Base-by-base conservation (phyloP, 2,888 invertebrate genomes). In the Limnephilus auricula region DNA sequence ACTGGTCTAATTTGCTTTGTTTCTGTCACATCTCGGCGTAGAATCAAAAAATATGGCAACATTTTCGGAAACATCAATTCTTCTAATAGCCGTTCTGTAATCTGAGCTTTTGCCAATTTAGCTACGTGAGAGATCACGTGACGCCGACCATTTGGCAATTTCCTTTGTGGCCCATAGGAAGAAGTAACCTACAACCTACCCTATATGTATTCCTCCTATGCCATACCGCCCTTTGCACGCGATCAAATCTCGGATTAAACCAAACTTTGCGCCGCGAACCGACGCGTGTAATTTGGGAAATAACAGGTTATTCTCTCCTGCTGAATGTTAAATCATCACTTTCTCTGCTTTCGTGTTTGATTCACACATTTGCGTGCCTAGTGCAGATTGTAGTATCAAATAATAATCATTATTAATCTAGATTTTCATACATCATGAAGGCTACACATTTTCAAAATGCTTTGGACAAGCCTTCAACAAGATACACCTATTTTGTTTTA, bases 171-270 rank as follows among this genome's bases (percentile, higher is more conserved):
- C n/a, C 13, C 37, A 1, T n/a, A 65, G 25, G 18, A 50, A 50
- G 5, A 18, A 18, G 50, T 25, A 65, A 65, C 25, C 25, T n/a
- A 65, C 65, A 65, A 25, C 25, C 65, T 65, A 65, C 25, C 0
- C 9, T 25, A 10, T 15, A 50, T 25, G 13, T 25, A 18, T 6
- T 25, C 18, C n/a, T 6, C 25, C 65, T 65, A n/a, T 9, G 25
- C 65, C n/a, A n/a, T 65, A 25, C 65, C 65, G 9, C 25, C 65
- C 65, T 9, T 65, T n/a, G 87, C 87, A 88, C 87, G 87, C 87
- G 87, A 88, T 88, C 87, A 13, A n/a, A 31, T 79, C 79, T 32
- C 25, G 78, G 87, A 78, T 88, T 88, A 88, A 88, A 79, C 78
- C 65, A 78, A 88, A 88, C 65, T 88, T 88, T 88, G 87, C 30